These are phyloP conservation scores for Drosophila maculinotata DNA, from an alignment of 2,888 invertebrate species.

Conservation along the genomic window DNA sequence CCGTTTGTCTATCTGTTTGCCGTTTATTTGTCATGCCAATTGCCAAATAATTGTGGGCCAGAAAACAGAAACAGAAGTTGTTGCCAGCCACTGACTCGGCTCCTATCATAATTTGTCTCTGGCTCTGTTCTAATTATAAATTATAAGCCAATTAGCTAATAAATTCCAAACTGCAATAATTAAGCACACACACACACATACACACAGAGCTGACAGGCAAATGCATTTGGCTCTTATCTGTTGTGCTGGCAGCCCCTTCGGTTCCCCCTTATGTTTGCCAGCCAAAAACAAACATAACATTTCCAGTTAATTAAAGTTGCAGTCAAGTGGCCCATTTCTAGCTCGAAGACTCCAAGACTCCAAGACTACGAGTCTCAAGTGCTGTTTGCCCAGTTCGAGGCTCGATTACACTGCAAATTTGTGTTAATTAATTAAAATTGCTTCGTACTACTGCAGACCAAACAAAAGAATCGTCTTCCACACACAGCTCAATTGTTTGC, in stretches of 20 bases:
- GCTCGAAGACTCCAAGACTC: conserved; percentile 15
- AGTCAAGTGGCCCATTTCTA: conserved; percentile 68
- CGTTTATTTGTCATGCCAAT: conserved; percentile 47
- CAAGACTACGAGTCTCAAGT: conserved; percentile 24
- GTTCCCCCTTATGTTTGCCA: conserved; percentile 49
- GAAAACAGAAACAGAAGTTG: conserved; percentile 19
- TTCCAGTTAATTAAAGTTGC: conserved; percentile 80
- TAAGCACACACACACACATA: conserved; percentile 25
- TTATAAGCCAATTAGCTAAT: conserved; percentile 76
- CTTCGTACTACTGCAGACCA: conserved; percentile 21
- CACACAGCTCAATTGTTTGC: conserved; percentile 19
- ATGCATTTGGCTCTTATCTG: conserved; percentile 49
- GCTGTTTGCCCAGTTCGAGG: conserved; percentile 47
- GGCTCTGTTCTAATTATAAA: conserved; percentile 58
- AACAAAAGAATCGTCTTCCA: conserved; percentile 40
- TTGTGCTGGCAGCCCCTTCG: conserved; percentile 29
- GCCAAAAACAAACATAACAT: conserved; percentile 73
- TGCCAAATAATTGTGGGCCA: conserved; percentile 41
- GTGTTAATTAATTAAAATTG: conserved; percentile 79
- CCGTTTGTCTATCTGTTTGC: conserved; percentile 4
- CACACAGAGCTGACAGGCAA: conserved; percentile 10
- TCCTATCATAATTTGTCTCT: conserved; percentile 42
- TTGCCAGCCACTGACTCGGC: conserved; percentile 15
- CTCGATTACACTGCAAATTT: conserved; percentile 76
- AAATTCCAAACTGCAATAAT: conserved; percentile 61